These are phyloP conservation scores for Siniperca chuatsi DNA, from an alignment of 2,113 vertebrate species.

Conservation along the genomic window DNA sequence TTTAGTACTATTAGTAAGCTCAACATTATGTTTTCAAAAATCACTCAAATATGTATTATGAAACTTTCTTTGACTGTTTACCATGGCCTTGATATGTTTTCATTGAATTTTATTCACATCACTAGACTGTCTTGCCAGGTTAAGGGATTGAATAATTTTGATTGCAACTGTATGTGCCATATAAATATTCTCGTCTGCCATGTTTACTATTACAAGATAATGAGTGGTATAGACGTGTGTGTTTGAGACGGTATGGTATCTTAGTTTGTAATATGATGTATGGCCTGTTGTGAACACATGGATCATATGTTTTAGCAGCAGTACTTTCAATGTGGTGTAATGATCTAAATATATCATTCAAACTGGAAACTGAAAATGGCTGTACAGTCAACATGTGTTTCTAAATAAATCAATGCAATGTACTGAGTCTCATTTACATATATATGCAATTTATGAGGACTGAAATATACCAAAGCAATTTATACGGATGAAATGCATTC, in stretches of 20 bases:
- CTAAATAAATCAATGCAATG: constrained; percentile 72
- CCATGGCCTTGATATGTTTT: no score
- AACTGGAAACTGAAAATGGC: constrained; percentile 59
- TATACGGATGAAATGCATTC: constrained; percentile 1
- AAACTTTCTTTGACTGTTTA: no score
- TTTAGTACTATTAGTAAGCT: no score
- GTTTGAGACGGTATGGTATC: constrained; percentile 20
- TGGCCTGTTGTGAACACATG: constrained; percentile 22
- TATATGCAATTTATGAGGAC: not conserved
- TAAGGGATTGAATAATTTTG: no score
- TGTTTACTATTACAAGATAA: constrained; percentile 47
- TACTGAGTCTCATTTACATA: not conserved
- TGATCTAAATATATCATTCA: constrained; percentile 44
- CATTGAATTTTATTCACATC: no score
- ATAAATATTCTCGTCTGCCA: constrained; percentile 44
- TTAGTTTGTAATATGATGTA: constrained; percentile 26
- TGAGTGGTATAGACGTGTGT: constrained; percentile 20
- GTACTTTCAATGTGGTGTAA: constrained; percentile 35
- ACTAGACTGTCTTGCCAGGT: no score
- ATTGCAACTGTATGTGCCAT: constrained; percentile 44
- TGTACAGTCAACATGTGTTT: constrained; percentile 52
- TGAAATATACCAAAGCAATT: not conserved
- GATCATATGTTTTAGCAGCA: constrained; percentile 27
- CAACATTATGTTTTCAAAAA: no score
- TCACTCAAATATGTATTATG: no score